Conservation (phyloP, 64 coral and sea anemone genomes). For the Dendrophyllia cribrosa region DNA sequence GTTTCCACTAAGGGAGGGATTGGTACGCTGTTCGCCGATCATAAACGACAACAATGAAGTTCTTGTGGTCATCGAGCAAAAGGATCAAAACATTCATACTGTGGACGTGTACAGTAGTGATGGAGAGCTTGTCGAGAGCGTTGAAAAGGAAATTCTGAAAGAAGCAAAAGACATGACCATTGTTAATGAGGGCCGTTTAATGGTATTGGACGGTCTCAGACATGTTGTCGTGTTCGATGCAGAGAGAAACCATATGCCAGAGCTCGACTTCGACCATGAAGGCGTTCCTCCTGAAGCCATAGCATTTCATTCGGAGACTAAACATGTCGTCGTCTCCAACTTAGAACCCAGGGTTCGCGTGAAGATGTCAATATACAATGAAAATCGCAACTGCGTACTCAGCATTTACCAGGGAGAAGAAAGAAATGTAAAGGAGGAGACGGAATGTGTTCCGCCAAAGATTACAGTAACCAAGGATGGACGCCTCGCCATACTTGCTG, state of each 20-base stretch:
- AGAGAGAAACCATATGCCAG: not conserved
- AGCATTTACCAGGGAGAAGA: conserved; percentile 44
- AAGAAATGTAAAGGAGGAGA: not conserved
- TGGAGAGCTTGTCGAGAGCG: not conserved
- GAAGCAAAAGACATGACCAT: conserved; percentile 51
- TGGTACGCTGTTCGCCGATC: conserved; percentile 25
- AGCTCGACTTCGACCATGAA: not conserved
- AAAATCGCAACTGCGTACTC: conserved; percentile 13
- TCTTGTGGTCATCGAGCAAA: conserved; percentile 12
- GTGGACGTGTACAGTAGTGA: conserved; percentile 37
- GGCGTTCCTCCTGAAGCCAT: conserved; percentile 12
- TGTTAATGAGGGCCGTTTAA: conserved; percentile 10
- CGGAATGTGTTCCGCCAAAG: conserved; percentile 25
- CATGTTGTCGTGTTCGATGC: conserved; percentile 24
- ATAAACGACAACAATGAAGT: conserved; percentile 34
- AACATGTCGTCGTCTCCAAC: conserved; percentile 35
- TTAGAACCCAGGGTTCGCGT: conserved; percentile 22
- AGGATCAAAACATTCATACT: not conserved
- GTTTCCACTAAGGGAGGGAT: conserved; percentile 57
- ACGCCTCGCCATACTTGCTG: conserved; percentile 51
- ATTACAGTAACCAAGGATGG: conserved; percentile 50
- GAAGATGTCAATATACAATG: conserved; percentile 36
- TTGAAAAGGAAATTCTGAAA: conserved; percentile 10
- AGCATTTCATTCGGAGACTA: conserved; percentile 24
- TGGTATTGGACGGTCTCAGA: conserved; percentile 44